phyloP scores from a whole-genome alignment of 2,888 invertebrate species.

The Anaspis maculata region DNA sequence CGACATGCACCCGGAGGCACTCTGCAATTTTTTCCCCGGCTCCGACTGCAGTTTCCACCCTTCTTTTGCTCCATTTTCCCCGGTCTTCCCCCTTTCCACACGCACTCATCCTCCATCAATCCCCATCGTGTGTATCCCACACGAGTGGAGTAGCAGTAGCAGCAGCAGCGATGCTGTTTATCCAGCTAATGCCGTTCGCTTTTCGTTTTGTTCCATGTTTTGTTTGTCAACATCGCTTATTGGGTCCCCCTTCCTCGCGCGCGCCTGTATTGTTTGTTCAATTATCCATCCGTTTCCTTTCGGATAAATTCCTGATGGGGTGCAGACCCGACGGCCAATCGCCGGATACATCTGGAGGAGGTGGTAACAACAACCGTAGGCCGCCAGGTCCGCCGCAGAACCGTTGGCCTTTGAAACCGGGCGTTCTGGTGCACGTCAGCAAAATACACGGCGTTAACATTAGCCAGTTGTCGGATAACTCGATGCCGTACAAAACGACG shows the following conservation, averaged over 20 bases:
- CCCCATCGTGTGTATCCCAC: no score
- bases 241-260: constrained; percentile 7
- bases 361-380: no score
- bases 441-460: constrained; percentile 61
- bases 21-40: no score
- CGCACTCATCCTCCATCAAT: no score
- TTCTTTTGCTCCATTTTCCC: no score
- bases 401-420: constrained; percentile 86
- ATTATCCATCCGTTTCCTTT: constrained; percentile 14
- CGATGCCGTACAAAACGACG: constrained; percentile 28
- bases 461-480: constrained; percentile 29
- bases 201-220: constrained; percentile 28
- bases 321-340: constrained; percentile 45
- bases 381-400: no score
- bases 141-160: no score
- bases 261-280: constrained; percentile 11
- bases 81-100: no score
- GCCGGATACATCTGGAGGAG: constrained; percentile 26
- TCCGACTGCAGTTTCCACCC: no score
- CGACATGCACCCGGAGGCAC: no score
- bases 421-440: constrained; percentile 81
- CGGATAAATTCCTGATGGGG: constrained; percentile 18
- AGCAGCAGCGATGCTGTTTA: no score
- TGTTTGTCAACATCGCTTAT: constrained; percentile 23
- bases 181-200: constrained; percentile 19